A percentile compares a stretch with the other conserved stretches of the same genome.
Conservation (phyloP, 2,888 invertebrate species). For the Volucella bombylans region DNA sequence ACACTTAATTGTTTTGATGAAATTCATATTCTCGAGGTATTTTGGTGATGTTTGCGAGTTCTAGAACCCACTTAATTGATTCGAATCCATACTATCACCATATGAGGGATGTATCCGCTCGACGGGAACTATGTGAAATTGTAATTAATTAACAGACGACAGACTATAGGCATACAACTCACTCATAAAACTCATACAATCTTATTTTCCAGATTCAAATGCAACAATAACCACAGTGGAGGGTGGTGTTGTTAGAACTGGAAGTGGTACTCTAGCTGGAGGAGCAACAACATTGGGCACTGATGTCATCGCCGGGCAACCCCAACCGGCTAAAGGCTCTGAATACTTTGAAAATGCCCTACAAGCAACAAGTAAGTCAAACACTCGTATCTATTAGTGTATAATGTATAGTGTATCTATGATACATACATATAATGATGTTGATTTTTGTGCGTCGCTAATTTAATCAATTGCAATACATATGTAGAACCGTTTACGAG, state of each 20-base stretch:
- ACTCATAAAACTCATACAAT: slow-evolving; percentile 23
- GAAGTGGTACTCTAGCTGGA: not conserved
- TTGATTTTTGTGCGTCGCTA: slow-evolving; percentile 40
- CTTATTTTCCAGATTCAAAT: slow-evolving; percentile 56
- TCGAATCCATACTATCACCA: not conserved
- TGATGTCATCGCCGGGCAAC: slow-evolving; percentile 74
- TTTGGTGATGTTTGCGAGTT: not conserved
- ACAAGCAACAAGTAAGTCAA: slow-evolving; percentile 76
- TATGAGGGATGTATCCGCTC: not conserved
- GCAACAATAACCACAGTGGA: slow-evolving; percentile 41
- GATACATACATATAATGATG: not conserved
- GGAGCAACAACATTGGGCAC: slow-evolving; percentile 74
- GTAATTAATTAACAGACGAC: slow-evolving; percentile 12
- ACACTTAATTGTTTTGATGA: slow-evolving; percentile 13
- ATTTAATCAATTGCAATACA: slow-evolving; percentile 49
- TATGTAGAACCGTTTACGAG: not conserved
- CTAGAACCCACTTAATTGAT: slow-evolving; percentile 38
- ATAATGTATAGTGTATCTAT: no score
- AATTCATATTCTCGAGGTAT: slow-evolving; percentile 6
- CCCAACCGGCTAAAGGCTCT: slow-evolving; percentile 74
- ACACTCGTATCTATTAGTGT: no score
- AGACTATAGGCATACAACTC: not conserved
- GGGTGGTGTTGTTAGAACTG: slow-evolving; percentile 21
- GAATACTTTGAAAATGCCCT: slow-evolving; percentile 76
- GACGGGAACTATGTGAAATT: not conserved